Base-by-base conservation (phyloP, 2,888 invertebrate genomes). In the Xylophagus ater region DNA sequence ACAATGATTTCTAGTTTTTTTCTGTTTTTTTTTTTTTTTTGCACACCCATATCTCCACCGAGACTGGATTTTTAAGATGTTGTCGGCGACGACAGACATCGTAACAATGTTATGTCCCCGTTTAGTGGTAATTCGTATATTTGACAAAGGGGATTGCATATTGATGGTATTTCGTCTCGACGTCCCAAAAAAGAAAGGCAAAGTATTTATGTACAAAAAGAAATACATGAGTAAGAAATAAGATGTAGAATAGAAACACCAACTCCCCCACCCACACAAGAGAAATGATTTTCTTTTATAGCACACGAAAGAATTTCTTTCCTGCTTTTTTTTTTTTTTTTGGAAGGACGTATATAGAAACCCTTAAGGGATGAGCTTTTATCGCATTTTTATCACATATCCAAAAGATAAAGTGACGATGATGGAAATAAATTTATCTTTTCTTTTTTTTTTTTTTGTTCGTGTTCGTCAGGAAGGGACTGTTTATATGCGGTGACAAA, bases 351-450 rank as follows among this genome's bases (percentile, higher is more conserved):
- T 23, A 37, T 24, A 37, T 31, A 24, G 37, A 37, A 37, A 37
- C 31, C 37, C 37, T 31, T 30, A 25, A 37, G 37, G 37, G 37
- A 37, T 37, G 31, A 39, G 39, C 33, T 39, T 39, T 39, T 39
- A 39, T 39, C 34, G 39, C 21, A 21, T 34, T 33, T 39, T 39
- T 39, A 29, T 34, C 23, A 29, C 23, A 33, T 34, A 26, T 9
- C 20, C 25, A 17, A n/a, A 9, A 25, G 28, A 33, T 26, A 33
- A 38, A 28, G 23, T 34, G 28, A 34, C 34, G 37, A 31, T 37
- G 39, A 39, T 33, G 34, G 33, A 18, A 39, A 39, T 39, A 34
- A 34, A 39, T 39, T 39, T 39, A n/a, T n/a, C n/a, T n/a, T n/a
- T n/a, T n/a, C n/a, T n/a, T n/a, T n/a, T n/a, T n/a, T n/a, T n/a